A percentile compares a stretch with the other conserved stretches of the same genome.
phyloP scores from a whole-genome alignment of 2,888 invertebrate genomes.

The Ethmia dodecea region DNA sequence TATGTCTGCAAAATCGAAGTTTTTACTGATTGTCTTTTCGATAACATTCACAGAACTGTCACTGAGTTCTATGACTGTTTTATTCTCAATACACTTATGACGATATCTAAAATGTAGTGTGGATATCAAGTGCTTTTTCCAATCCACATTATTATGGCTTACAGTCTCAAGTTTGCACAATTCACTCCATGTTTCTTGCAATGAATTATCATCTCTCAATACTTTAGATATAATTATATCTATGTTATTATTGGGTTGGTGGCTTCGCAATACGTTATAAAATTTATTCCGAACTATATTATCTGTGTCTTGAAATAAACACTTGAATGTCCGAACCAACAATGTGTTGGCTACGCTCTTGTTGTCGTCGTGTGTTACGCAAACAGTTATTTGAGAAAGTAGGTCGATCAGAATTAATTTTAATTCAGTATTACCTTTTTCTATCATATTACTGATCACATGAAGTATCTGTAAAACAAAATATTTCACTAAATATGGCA shows the following conservation, averaged over 20 bases:
- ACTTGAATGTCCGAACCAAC: slow-evolving; percentile 27
- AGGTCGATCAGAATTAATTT: slow-evolving; percentile 37
- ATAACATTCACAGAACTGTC: slow-evolving; percentile 6
- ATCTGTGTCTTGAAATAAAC: slow-evolving; percentile 28
- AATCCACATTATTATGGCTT: slow-evolving; percentile 9
- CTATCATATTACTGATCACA: slow-evolving; percentile 33
- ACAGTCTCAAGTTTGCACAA: slow-evolving; percentile 16
- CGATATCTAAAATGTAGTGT: slow-evolving; percentile 22
- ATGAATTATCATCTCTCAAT: slow-evolving; percentile 24
- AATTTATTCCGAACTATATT: slow-evolving; percentile 29
- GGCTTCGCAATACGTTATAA: slow-evolving; percentile 22
- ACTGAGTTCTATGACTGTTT: slow-evolving; percentile 10
- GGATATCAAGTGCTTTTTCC: slow-evolving; percentile 23
- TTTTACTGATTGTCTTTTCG: slow-evolving; percentile 25
- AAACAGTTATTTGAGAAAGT: slow-evolving; percentile 36
- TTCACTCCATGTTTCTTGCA: slow-evolving; percentile 27
- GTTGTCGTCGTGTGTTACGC: slow-evolving; percentile 26
- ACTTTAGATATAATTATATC: slow-evolving; percentile 26
- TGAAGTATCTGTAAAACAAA: slow-evolving; percentile 42
- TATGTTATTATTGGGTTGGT: slow-evolving; percentile 22
- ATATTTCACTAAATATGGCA: background rate
- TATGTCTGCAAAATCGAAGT: slow-evolving; percentile 54
- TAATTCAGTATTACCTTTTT: slow-evolving; percentile 39
- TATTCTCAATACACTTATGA: slow-evolving; percentile 39
- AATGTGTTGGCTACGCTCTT: slow-evolving; percentile 24